These are phyloP conservation scores for Aphidius colemani DNA, from an alignment of 2,888 invertebrate genomes.

Conservation along the genomic window DNA sequence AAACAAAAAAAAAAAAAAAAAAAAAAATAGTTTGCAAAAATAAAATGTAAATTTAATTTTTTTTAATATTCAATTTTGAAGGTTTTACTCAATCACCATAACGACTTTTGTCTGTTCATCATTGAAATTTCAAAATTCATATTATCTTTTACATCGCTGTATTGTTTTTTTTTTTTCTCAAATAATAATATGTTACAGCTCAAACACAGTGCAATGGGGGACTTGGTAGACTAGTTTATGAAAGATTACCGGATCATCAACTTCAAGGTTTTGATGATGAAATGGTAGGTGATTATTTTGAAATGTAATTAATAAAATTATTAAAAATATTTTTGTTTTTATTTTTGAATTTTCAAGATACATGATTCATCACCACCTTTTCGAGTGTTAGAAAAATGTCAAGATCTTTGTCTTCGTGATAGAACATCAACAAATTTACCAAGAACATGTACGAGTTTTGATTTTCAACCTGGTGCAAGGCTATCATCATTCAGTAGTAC, in stretches of 20 bases:
- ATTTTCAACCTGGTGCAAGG: conserved; percentile 87
- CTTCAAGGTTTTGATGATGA: conserved; percentile 89
- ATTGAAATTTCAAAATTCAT: conserved; percentile 9
- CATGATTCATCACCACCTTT: conserved; percentile 85
- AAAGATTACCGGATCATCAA: conserved; percentile 86
- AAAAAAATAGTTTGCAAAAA: conserved; percentile 5
- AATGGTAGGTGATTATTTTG: conserved; percentile 66
- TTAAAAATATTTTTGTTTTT: neutral
- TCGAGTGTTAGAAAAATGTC: conserved; percentile 86
- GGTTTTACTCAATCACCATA: conserved; percentile 20
- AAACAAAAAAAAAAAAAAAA: conserved; percentile 36
- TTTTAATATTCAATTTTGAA: conserved; percentile 3
- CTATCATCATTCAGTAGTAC: conserved; percentile 79
- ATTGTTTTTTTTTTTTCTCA: neutral
- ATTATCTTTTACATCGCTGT: conserved; percentile 4
- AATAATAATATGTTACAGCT: conserved; percentile 62
- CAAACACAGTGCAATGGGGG: conserved; percentile 92
- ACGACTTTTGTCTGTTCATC: conserved; percentile 21
- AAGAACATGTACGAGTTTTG: conserved; percentile 84
- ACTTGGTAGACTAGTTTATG: conserved; percentile 85
- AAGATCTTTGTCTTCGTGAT: conserved; percentile 82
- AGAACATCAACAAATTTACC: conserved; percentile 77
- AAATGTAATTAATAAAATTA: conserved; percentile 10
- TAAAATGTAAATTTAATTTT: conserved; percentile 12
- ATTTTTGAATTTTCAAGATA: conserved; percentile 61